Base-by-base conservation (phyloP, 2,888 invertebrate species). In the Heliothis peltigera region DNA sequence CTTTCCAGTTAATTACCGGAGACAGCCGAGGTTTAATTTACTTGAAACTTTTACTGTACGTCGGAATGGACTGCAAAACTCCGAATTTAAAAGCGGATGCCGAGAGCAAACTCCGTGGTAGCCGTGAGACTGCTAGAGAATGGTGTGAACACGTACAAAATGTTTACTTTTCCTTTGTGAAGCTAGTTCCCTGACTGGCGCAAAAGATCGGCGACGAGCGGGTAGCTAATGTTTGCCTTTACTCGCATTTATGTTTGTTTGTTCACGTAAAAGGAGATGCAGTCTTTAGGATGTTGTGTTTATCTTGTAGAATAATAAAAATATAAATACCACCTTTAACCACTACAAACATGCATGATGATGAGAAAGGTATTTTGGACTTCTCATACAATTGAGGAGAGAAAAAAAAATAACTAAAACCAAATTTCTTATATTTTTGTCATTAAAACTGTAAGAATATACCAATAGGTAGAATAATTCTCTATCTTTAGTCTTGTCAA, bases 131-230 rank as follows among this genome's bases (percentile, higher is more conserved):
- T 77, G 63, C 79, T 75, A 71, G 76, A 75, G 70, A 81, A 78
- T 80, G 81, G 84, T 82, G 87, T 79, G 85, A 86, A 87, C 87
- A 86, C 86, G 85, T 76, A 79, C 81, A 77, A 70, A 80, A 84
- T 87, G 85, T 88, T 87, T 87, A 82, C 84, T 75, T 82, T 82
- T 77, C 78, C 75, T 80, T 82, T 80, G 79, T 80, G 72, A 70
- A 76, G 79, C 80, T 77, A 82, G 80, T 82, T 80, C 66, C 42
- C 54, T 57, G 39, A 64, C 51, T 60, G 77, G 81, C 53, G 47
- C 67, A 74, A 75, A 60, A 59, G 49, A 64, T 19, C 57, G 59
- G 62, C 69, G 66, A 52, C 28, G 43, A 70, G 79, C 82, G 81
- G 60, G 28, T 46, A 18, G 52, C 43, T 43, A 60, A 60, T 65